These are phyloP conservation scores for Seriola dumerili DNA, from an alignment of 2,113 vertebrate species.

Conservation along the genomic window DNA sequence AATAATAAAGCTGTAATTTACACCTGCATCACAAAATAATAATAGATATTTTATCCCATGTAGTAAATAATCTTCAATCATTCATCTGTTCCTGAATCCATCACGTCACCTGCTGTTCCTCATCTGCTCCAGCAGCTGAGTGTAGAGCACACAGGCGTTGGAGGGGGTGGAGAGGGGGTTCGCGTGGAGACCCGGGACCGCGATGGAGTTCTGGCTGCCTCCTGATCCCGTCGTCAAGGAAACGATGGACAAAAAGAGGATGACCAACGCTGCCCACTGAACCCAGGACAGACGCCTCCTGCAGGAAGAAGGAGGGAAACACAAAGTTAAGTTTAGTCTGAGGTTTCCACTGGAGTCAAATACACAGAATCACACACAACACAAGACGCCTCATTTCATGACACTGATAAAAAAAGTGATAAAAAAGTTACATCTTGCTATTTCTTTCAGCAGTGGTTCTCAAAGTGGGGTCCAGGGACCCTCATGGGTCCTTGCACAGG, in stretches of 20 bases:
- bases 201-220: slow-evolving; percentile 80
- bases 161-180: slow-evolving; percentile 86
- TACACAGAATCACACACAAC: too few relatives aligned
- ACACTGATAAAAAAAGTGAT: too few relatives aligned
- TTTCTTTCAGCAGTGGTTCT: too few relatives aligned
- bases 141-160: slow-evolving; percentile 90
- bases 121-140: slow-evolving; percentile 77
- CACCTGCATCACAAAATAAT: too few relatives aligned
- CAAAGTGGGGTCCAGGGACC: too few relatives aligned
- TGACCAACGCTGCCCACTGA: slow-evolving; percentile 93
- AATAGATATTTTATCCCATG: too few relatives aligned
- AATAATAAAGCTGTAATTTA: too few relatives aligned
- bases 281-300: slow-evolving; percentile 94
- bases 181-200: slow-evolving; percentile 86
- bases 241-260: slow-evolving; percentile 95
- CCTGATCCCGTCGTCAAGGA: slow-evolving; percentile 89
- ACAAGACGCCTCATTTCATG: too few relatives aligned
- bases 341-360: neutral
- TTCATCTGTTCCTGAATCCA: too few relatives aligned
- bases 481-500: too few relatives aligned
- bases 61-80: too few relatives aligned
- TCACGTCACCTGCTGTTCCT: slow-evolving; percentile 76
- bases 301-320: neutral
- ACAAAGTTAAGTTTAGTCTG: neutral
- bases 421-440: too few relatives aligned